Evolutionary conservation across 2,113 vertebrate species (phyloP).

Genomic region (Podarcis raffonei): DNA sequence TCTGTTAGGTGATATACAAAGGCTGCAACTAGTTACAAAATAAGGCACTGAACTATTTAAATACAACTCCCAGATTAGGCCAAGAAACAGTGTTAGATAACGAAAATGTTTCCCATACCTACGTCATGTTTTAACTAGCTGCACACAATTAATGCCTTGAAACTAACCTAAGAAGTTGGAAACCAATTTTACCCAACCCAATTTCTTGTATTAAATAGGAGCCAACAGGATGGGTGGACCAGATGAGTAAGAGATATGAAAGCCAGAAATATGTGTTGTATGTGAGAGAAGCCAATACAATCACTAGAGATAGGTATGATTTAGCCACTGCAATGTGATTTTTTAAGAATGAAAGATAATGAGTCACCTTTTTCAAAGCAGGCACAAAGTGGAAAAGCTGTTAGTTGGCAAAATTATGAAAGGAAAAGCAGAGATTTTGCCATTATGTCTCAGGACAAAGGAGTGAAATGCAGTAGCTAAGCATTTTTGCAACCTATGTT

Average conservation of each 20-base stretch:
- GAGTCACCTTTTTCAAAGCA: neutral
- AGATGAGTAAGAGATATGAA: neutral
- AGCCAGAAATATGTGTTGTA: neutral
- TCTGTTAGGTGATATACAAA: neutral
- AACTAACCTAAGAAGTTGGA: neutral
- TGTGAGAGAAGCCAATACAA: neutral
- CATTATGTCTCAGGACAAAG: neutral
- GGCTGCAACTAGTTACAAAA: neutral
- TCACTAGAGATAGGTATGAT: neutral
- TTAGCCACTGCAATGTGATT: neutral
- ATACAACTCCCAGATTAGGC: neutral
- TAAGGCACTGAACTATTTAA: neutral
- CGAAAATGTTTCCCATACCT: neutral
- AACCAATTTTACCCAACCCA: neutral
- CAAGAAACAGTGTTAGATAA: neutral
- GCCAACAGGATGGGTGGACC: neutral
- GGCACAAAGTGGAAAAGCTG: neutral
- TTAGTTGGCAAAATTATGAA: neutral
- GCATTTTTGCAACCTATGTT: neutral
- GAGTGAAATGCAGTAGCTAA: neutral
- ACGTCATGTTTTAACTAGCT: neutral
- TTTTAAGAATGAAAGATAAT: neutral
- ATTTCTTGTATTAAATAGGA: neutral
- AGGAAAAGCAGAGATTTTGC: neutral
- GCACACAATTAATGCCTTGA: neutral